Conservation (phyloP, 1,140 invertebrate genomes). For the Lysiphlebus fabarum region DNA sequence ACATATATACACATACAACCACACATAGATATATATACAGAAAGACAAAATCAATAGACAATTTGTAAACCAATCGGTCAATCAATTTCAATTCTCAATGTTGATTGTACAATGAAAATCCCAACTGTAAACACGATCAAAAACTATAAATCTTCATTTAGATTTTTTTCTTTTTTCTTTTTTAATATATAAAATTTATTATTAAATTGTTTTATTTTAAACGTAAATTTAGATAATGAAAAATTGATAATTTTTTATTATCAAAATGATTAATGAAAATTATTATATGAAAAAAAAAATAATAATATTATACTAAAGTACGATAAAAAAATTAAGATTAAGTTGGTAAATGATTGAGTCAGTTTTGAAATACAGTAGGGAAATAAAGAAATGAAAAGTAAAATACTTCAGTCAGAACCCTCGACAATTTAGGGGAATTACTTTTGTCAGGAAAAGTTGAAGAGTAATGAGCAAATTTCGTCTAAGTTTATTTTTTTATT, state of each 20-base stretch:
- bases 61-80: conserved; percentile 25
- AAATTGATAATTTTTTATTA: no score
- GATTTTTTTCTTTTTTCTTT: no score
- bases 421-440: background rate
- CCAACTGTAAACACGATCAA: background rate
- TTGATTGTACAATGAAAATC: background rate
- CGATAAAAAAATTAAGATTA: conserved; percentile 7
- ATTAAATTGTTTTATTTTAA: no score
- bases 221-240: no score
- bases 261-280: no score
- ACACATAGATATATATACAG: no score
- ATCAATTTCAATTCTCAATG: conserved; percentile 28
- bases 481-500: background rate
- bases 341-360: conserved; percentile 8
- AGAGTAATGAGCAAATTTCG: conserved; percentile 1
- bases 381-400: conserved; percentile 12
- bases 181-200: no score
- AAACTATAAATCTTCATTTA: no score
- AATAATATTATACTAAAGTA: no score
- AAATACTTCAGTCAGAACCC: conserved; percentile 10
- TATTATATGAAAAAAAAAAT: no score
- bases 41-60: background rate
- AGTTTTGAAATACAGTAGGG: background rate
- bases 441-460: background rate
- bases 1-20: no score